Percentiles rank a stretch among this genome's conserved stretches.
phyloP scores from a whole-genome alignment of 2,797 vertebrate genomes.

The Rousettus madagascariensis region DNA sequence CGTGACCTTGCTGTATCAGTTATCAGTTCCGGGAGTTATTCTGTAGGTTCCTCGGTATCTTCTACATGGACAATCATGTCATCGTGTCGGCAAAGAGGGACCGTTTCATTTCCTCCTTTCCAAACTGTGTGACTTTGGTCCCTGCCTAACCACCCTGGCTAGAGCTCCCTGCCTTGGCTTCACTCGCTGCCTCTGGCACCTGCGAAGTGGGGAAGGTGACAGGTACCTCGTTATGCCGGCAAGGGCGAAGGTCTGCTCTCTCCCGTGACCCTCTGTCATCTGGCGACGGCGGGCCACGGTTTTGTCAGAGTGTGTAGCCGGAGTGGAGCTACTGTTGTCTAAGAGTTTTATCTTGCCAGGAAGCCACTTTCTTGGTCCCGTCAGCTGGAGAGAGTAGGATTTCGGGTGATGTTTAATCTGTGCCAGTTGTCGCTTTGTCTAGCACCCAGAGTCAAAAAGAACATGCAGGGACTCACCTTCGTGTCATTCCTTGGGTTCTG shows the following conservation, averaged over 20 bases:
- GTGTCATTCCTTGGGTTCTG: background rate
- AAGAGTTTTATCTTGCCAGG: background rate
- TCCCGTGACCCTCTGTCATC: background rate
- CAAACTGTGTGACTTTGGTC: background rate
- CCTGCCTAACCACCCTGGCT: background rate
- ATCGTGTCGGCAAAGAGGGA: background rate
- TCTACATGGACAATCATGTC: fast-evolving
- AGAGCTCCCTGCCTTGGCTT: background rate
- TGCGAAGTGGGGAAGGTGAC: fast-evolving
- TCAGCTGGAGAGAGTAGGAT: background rate
- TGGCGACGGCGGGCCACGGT: fast-evolving
- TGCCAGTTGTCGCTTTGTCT: fast-evolving
- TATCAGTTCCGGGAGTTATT: background rate
- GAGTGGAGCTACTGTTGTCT: background rate
- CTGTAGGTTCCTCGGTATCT: background rate
- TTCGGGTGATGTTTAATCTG: background rate
- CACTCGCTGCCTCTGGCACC: fast-evolving
- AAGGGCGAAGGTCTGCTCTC: background rate
- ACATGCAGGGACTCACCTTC: background rate
- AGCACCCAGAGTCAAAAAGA: background rate
- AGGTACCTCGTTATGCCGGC: fast-evolving
- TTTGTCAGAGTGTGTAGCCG: background rate
- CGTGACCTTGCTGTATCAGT: background rate
- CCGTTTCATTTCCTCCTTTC: background rate
- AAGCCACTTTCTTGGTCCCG: background rate